A percentile compares a stretch with the other conserved stretches of the same genome.
phyloP scores from a whole-genome alignment of 2,888 invertebrate genomes.

The Pemphredon lugubris region DNA sequence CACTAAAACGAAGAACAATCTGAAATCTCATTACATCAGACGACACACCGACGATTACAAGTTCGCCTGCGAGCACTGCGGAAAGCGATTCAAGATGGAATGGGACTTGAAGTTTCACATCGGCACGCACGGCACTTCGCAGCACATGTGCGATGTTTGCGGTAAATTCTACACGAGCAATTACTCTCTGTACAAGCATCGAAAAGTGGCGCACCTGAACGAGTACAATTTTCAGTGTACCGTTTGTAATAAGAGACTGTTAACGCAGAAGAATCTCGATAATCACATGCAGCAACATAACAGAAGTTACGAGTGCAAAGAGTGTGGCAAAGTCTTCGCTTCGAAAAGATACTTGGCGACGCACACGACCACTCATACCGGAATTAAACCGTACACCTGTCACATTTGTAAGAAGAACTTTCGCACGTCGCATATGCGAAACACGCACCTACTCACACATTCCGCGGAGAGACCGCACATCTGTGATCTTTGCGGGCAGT shows the following conservation, averaged over 20 bases:
- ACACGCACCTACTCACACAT: constrained; percentile 68
- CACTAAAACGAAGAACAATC: constrained; percentile 66
- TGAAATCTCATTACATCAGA: constrained; percentile 69
- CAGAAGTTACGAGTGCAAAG: constrained; percentile 69
- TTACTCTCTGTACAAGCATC: constrained; percentile 71
- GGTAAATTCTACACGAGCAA: constrained; percentile 73
- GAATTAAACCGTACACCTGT: constrained; percentile 70
- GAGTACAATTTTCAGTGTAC: constrained; percentile 70
- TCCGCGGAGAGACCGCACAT: constrained; percentile 65
- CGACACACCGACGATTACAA: constrained; percentile 70
- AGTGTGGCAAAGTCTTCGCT: constrained; percentile 72
- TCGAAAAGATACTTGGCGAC: constrained; percentile 71
- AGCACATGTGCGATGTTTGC: constrained; percentile 74
- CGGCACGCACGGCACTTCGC: constrained; percentile 66
- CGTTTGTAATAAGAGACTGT: constrained; percentile 70
- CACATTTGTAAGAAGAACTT: constrained; percentile 71
- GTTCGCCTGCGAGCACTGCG: constrained; percentile 71
- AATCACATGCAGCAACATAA: constrained; percentile 70
- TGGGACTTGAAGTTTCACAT: constrained; percentile 74
- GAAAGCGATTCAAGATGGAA: constrained; percentile 72
- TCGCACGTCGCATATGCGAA: constrained; percentile 65
- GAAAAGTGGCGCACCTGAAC: constrained; percentile 71
- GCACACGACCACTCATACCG: constrained; percentile 68
- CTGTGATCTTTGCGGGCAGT: constrained; percentile 70
- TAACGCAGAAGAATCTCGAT: constrained; percentile 69